Percentiles rank a stretch among this genome's conserved stretches.
Evolutionary conservation across 2,797 vertebrate species (phyloP).

Genomic region (Argentina silus): DNA sequence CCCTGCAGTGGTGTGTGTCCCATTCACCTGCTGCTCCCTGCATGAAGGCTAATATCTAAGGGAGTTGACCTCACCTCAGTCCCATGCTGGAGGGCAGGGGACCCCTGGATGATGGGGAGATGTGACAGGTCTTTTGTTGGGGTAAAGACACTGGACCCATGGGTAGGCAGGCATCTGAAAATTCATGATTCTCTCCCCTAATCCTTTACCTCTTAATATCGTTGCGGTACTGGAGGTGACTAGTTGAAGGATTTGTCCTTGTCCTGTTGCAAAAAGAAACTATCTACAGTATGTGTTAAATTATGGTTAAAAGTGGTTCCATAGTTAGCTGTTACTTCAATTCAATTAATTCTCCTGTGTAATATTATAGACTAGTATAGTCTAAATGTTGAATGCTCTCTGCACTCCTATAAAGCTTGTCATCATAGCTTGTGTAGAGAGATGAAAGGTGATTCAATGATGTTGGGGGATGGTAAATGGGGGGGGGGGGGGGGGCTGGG

Average conservation of each 20-base stretch:
- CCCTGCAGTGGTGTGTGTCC: not conserved
- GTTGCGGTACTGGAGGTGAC: too few species aligned
- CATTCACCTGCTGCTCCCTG: not conserved
- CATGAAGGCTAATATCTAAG: not conserved
- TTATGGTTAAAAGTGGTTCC: too few species aligned
- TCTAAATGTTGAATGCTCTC: too few species aligned
- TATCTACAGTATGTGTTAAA: too few species aligned
- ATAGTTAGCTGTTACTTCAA: too few species aligned
- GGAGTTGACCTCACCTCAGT: not conserved
- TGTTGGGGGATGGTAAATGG: not conserved
- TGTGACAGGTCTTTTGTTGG: conserved; percentile 61
- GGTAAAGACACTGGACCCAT: conserved; percentile 52
- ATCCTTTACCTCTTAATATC: not conserved
- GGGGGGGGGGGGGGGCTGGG: not conserved
- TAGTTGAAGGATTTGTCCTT: too few species aligned
- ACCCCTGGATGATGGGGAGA: conserved; percentile 44
- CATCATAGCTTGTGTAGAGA: not conserved
- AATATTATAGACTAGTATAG: too few species aligned
- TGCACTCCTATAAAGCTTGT: not conserved
- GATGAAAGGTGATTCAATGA: not conserved
- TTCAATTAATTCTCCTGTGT: not conserved
- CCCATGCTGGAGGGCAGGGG: conserved; percentile 30
- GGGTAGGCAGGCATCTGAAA: conserved; percentile 27
- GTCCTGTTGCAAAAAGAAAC: too few species aligned
- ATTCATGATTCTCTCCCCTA: not conserved